phyloP scores from a whole-genome alignment of 2,113 vertebrate species.

The Semnopithecus entellus region DNA sequence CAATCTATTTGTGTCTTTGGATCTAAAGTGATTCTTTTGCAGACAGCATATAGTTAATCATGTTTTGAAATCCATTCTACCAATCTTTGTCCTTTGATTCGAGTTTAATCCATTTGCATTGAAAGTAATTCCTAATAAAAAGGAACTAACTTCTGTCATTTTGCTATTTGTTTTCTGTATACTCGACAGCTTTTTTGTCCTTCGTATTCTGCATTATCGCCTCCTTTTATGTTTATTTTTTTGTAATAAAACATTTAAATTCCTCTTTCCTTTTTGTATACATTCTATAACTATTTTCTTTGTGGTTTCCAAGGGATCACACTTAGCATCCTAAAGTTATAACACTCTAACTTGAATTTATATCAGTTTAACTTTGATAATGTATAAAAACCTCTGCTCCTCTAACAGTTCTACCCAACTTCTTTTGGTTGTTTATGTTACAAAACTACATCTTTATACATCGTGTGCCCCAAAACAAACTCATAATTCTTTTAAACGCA shows the following conservation, averaged over 20 bases:
- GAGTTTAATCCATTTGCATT: neutral
- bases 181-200: neutral
- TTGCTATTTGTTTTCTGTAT: neutral
- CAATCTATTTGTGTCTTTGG: neutral
- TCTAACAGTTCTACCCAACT: neutral
- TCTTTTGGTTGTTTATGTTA: neutral
- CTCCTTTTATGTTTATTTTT: neutral
- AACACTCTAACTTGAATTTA: neutral
- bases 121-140: neutral
- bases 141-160: neutral
- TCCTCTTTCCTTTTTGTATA: neutral
- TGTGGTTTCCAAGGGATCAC: neutral
- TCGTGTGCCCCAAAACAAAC: neutral
- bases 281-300: neutral
- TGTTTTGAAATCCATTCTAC: neutral
- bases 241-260: neutral
- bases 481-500: neutral
- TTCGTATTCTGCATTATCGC: neutral
- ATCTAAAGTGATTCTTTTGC: neutral
- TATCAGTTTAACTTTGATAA: neutral
- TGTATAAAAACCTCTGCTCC: neutral
- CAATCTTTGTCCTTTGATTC: neutral
- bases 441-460: neutral
- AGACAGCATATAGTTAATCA: neutral
- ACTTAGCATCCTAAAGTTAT: neutral